Evolutionary conservation across 2,888 invertebrate species (phyloP), one percentile per base, ranked within the genome.

Genomic region (Mamestra brassicae): DNA sequence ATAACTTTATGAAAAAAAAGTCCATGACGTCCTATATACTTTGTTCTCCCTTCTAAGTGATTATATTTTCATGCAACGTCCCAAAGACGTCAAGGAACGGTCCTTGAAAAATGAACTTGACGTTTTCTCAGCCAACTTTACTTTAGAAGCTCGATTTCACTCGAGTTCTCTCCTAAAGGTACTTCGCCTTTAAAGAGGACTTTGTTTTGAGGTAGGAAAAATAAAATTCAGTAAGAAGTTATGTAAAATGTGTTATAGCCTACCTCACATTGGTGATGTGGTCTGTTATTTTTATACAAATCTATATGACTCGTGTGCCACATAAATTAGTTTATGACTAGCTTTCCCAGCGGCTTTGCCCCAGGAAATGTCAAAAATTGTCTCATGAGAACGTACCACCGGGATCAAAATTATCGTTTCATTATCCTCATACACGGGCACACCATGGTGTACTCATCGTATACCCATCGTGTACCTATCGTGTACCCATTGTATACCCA

Each of bases 61-160:
- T 71, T 81, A 76, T 76, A 66, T 67, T 73, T 79, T 60, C 57
- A 67, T 78, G 36, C 71, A 66, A 54, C 65, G 58, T 69, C 60
- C 55, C 58, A 26, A 62, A 62, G 26, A 71, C 45, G 78, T 76
- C 78, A 75, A 57, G 66, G n/a, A 76, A 81, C 71, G 72, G 82
- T 82, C 70, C 78, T 82, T 74, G 62, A 81, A 61, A 66, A 81
- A 69, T 58, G 50, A 69, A 78, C 72, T 81, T 82, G 74, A 74
- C 82, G 36, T 81, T 81, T 81, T 69, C 73, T 57, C 62, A 50
- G 78, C 70, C 65, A 82, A 82, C 74, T 81, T 82, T 74, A 78
- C 74, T 78, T 82, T 64, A 17, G 74, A 67, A 78, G 80, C 69
- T 78, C 69, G 63, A 82, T 81, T 81, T 81, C 58, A 81, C 69